These are phyloP conservation scores for Pomacea canaliculata DNA, from an alignment of 2,888 invertebrate species.

Conservation along the genomic window DNA sequence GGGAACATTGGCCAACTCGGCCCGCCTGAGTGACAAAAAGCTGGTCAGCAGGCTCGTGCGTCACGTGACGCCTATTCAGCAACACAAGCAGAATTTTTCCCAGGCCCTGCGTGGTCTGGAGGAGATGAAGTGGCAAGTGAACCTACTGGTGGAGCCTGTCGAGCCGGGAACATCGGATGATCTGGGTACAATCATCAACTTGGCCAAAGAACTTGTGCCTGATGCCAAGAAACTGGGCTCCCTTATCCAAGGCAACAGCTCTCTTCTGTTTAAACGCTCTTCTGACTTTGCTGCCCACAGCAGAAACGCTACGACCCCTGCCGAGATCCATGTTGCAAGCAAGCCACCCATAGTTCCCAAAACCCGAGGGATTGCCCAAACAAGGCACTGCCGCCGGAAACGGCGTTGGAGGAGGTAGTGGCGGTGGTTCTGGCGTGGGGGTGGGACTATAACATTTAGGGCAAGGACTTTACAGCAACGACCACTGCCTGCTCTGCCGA, in stretches of 20 bases:
- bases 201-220: conserved; percentile 87
- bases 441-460: background rate
- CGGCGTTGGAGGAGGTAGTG: conserved; percentile 9
- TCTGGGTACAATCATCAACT: conserved; percentile 88
- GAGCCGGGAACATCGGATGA: conserved; percentile 77
- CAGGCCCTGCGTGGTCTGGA: conserved; percentile 54
- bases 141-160: conserved; percentile 67
- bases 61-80: conserved; percentile 49
- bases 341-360: conserved; percentile 51
- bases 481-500: conserved; percentile 68
- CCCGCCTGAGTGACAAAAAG: conserved; percentile 69
- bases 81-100: conserved; percentile 50
- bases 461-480: conserved; percentile 76
- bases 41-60: conserved; percentile 59
- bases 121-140: conserved; percentile 58
- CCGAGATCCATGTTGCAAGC: conserved; percentile 26
- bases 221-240: conserved; percentile 91
- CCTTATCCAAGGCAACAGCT: conserved; percentile 79
- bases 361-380: conserved; percentile 43
- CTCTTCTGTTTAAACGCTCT: conserved; percentile 59
- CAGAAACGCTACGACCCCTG: conserved; percentile 25
- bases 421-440: conserved; percentile 12
- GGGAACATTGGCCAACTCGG: conserved; percentile 88
- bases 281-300: conserved; percentile 38
- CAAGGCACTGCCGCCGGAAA: conserved; percentile 7